Conservation (phyloP, 35 echinoderm and acorn worm genomes). For the Stichopus chloronotus region DNA sequence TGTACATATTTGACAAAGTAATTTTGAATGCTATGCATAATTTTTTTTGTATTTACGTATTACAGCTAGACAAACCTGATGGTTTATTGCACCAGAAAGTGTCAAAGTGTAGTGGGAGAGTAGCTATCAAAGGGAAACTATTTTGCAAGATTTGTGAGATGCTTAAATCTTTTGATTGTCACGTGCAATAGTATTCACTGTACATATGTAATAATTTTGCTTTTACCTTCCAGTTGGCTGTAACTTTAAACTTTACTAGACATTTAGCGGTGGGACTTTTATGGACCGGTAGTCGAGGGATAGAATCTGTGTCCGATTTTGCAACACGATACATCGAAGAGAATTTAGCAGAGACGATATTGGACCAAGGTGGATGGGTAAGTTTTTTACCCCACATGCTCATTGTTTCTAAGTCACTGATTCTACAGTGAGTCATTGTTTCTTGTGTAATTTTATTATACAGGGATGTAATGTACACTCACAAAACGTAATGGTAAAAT, state of each 20-base stretch:
- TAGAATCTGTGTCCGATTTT: constrained; percentile 72
- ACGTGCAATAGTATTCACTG: too few relatives aligned
- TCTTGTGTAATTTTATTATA: too few relatives aligned
- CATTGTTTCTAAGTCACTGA: background rate
- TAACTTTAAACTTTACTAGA: constrained; percentile 78
- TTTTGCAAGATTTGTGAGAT: background rate
- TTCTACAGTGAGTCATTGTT: background rate
- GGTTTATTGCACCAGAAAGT: too few relatives aligned
- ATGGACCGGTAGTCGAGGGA: constrained; percentile 62
- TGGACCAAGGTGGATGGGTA: constrained; percentile 91
- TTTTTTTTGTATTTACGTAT: too few relatives aligned
- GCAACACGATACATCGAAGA: constrained; percentile 81
- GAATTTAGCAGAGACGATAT: constrained; percentile 75
- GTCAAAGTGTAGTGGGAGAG: background rate
- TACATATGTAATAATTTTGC: background rate
- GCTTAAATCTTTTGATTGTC: background rate
- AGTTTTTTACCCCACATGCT: background rate
- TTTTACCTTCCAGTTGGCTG: constrained; percentile 64
- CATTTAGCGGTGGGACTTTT: constrained; percentile 71
- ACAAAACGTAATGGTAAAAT: too few relatives aligned
- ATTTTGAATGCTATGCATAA: too few relatives aligned
- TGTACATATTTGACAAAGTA: too few relatives aligned
- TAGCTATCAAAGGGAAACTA: background rate
- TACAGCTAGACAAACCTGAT: too few relatives aligned
- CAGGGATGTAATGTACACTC: background rate